phyloP scores from a whole-genome alignment of 2,113 vertebrate genomes.

The Gopherus flavomarginatus region DNA sequence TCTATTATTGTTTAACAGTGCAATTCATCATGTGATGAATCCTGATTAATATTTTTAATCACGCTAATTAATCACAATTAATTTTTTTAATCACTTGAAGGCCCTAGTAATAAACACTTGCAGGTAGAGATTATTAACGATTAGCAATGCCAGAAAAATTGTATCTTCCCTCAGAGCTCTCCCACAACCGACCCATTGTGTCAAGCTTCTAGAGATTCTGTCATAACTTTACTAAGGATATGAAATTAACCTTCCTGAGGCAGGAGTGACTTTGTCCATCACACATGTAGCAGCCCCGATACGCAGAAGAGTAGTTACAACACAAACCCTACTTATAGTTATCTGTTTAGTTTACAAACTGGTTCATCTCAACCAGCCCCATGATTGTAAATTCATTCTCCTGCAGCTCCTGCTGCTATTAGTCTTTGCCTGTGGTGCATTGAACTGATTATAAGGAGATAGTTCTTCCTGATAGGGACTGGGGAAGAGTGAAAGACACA shows the following conservation, averaged over 20 bases:
- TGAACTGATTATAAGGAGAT: background rate
- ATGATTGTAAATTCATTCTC: background rate
- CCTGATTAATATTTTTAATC: too few species aligned
- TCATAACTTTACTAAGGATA: background rate
- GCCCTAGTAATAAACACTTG: background rate
- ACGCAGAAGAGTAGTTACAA: background rate
- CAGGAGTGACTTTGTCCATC: background rate
- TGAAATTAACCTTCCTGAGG: background rate
- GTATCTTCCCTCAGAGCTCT: background rate
- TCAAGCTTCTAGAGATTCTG: background rate
- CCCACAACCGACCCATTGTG: background rate
- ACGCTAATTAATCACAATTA: too few species aligned
- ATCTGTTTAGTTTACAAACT: background rate
- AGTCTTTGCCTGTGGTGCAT: background rate
- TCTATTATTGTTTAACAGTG: too few species aligned
- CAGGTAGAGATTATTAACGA: background rate
- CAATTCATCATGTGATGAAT: too few species aligned
- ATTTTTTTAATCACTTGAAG: too few species aligned
- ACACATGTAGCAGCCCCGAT: background rate
- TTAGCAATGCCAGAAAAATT: background rate
- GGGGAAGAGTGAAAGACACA: background rate
- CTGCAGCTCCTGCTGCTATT: background rate
- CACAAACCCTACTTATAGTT: background rate
- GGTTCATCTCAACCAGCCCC: background rate
- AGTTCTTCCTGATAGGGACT: background rate